Evolutionary conservation across 2,888 invertebrate genomes (phyloP).

Genomic region (Aphodius sticticus): DNA sequence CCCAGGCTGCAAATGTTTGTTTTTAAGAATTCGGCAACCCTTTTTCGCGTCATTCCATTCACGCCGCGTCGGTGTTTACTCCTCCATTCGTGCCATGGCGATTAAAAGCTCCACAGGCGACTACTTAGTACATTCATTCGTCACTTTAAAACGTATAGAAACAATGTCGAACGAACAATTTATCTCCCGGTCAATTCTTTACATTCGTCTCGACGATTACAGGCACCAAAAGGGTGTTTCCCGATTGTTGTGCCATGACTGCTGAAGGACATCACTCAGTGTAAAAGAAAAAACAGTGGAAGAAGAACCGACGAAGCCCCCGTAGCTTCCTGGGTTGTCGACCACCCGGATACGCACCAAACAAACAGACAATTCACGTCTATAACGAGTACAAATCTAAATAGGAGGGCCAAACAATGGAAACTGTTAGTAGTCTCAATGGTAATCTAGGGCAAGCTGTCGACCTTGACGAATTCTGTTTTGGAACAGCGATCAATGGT

Average conservation of each 20-base stretch:
- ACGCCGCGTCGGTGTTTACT: not conserved
- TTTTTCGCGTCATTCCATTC: not conserved
- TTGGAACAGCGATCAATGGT: not conserved
- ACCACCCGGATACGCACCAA: not conserved
- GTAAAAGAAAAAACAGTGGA: not conserved
- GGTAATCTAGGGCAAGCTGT: slow-evolving; percentile 4
- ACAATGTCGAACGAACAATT: not conserved
- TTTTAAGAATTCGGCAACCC: not conserved
- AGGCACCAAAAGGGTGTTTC: not conserved
- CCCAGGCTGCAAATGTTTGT: not conserved
- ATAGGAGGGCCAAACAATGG: not conserved
- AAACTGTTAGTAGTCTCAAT: slow-evolving; percentile 4
- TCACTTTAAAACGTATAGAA: not conserved
- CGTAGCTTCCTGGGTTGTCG: not conserved
- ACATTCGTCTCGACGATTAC: not conserved
- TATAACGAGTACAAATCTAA: not conserved
- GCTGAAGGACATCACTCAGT: not conserved
- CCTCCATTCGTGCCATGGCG: not conserved
- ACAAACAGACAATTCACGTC: not conserved
- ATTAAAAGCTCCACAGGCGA: not conserved
- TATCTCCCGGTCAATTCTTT: not conserved
- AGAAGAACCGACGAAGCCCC: not conserved
- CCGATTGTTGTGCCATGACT: not conserved
- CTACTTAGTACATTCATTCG: not conserved
- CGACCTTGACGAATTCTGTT: not conserved